Evolutionary conservation across 2,113 vertebrate genomes (phyloP), one percentile per base, ranked within the genome.

Genomic region (Rhinoptilus africanus): DNA sequence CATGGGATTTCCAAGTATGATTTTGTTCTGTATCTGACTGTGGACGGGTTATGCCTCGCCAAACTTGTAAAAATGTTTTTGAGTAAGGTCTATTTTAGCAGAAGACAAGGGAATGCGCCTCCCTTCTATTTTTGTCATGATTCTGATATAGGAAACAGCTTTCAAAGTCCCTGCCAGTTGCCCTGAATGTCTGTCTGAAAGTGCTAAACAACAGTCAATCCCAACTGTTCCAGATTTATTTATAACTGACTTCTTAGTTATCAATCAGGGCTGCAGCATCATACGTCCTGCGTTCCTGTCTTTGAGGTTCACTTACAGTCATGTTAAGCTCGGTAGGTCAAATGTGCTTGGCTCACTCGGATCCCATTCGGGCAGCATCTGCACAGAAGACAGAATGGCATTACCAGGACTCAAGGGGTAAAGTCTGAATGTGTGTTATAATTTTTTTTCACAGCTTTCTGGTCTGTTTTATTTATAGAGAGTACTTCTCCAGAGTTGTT

Each of bases 181-280:
- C 92, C 96, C 88, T 95, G 77, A 96, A 91, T 59, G 92, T 95
- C 95, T 97, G 96, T 95, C 95, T 97, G 92, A 97, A 97, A 97
- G 95, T 95, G 95, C 97, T 96, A 96, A 94, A 95, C 91, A 96
- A 92, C 96, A 95, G 90, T 97, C 81, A 90, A 89, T 92, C 92
- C 93, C 97, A 97, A 97, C 97, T 97, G 97, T 97, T 98, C 95
- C 95, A 94, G 86, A 88, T 97, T 96, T 98, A 98, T 97, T 97
- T 97, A 96, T 97, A 98, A 96, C 96, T 92, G 91, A 73, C 92
- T 97, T 91, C 93, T 93, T 93, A 94, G 89, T 93, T 97, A 80
- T 97, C 97, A 95, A 8, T 89, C 80, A 93, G 83, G 77, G 82
- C 85, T 96, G 96, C 93, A 95, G 94, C 88, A 91, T 92, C 75